Evolutionary conservation across 1,140 invertebrate species (phyloP).

Genomic region (Apis cerana): DNA sequence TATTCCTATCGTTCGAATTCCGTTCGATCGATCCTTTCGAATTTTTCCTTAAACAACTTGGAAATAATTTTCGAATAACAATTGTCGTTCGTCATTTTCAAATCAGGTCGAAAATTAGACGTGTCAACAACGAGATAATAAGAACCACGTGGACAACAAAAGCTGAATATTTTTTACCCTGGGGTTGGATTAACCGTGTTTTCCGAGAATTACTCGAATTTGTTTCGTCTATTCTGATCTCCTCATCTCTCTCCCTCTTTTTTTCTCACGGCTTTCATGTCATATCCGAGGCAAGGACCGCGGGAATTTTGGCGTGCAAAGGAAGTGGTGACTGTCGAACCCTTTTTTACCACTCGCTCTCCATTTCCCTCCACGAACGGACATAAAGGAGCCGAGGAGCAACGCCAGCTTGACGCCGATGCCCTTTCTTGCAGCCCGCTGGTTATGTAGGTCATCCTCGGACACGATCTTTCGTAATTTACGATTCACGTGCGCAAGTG

Average conservation of each 20-base stretch:
- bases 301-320: slow-evolving; percentile 73
- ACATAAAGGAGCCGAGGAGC: slow-evolving; percentile 61
- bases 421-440: slow-evolving; percentile 75
- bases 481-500: slow-evolving; percentile 62
- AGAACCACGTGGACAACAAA: neutral
- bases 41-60: no score
- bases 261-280: slow-evolving; percentile 73
- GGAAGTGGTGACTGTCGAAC: slow-evolving; percentile 70
- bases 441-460: slow-evolving; percentile 77
- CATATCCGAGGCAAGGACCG: slow-evolving; percentile 42
- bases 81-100: no score
- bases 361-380: slow-evolving; percentile 44
- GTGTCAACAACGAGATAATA: no score
- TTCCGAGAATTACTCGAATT: slow-evolving; percentile 43
- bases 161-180: neutral
- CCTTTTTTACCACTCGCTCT: slow-evolving; percentile 68
- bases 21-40: no score
- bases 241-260: slow-evolving; percentile 47
- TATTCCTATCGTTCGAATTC: no score
- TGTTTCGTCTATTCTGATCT: neutral
- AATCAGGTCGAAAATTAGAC: no score
- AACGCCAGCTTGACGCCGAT: slow-evolving; percentile 62
- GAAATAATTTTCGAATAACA: no score
- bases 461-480: slow-evolving; percentile 74
- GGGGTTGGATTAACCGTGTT: neutral